phyloP scores from a whole-genome alignment of 2,888 invertebrate species.

The Ischnus inquisitorius region DNA sequence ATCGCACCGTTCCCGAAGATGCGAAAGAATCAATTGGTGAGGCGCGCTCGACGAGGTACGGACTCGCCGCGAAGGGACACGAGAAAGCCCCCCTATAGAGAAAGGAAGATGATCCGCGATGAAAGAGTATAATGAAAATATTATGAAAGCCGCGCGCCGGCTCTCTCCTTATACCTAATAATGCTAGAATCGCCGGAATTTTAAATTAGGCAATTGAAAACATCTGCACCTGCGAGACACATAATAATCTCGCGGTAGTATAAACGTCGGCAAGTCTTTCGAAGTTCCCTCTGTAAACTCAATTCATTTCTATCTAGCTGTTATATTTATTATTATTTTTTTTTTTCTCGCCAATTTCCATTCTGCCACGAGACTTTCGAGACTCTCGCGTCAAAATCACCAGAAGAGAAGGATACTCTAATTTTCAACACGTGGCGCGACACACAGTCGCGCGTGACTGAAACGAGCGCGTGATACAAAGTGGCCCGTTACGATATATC shows the following conservation, averaged over 20 bases:
- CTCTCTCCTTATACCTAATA: constrained; percentile 18
- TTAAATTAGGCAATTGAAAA: constrained; percentile 72
- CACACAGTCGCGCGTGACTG: constrained; percentile 46
- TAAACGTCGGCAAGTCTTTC: constrained; percentile 54
- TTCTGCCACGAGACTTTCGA: not conserved
- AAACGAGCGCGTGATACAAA: constrained; percentile 46
- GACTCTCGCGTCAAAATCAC: constrained; percentile 31
- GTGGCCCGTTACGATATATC: constrained; percentile 37
- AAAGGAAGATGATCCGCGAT: constrained; percentile 66
- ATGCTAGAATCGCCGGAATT: constrained; percentile 70
- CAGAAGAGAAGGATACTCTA: constrained; percentile 19
- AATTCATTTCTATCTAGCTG: constrained; percentile 48
- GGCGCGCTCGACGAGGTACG: constrained; percentile 37
- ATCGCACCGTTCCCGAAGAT: constrained; percentile 12
- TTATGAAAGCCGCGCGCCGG: constrained; percentile 5
- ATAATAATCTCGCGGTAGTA: constrained; percentile 45
- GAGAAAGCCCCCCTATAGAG: constrained; percentile 15
- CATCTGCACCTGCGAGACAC: constrained; percentile 63
- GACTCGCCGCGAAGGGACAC: constrained; percentile 55
- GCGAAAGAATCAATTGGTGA: constrained; percentile 41
- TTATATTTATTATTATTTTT: not conserved
- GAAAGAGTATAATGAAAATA: constrained; percentile 54
- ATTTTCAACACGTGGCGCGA: constrained; percentile 45
- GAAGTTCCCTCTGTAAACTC: constrained; percentile 32
- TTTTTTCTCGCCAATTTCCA: not conserved